A percentile compares a stretch with the other conserved stretches of the same genome.
Evolutionary conservation across 30 jellyfish, hydroid and myxozoan genomes (phyloP).

Genomic region (Catostylus mosaicus): DNA sequence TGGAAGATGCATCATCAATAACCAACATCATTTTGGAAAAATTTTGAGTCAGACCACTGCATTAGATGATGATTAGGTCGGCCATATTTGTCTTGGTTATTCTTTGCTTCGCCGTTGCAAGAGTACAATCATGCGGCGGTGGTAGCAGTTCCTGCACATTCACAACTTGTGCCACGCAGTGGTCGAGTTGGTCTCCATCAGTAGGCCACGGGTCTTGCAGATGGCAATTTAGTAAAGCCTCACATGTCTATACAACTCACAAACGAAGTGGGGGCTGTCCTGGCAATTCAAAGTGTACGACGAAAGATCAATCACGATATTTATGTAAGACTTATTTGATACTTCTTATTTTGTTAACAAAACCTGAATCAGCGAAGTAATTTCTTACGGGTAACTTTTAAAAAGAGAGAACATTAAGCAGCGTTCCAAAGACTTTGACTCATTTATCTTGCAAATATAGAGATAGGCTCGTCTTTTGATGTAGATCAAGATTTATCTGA

Average conservation of each 20-base stretch:
- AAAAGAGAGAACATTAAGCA: too few relatives aligned
- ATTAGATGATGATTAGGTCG: background rate
- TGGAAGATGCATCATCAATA: too few relatives aligned
- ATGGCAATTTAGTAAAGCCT: constrained; percentile 37
- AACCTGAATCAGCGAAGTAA: too few relatives aligned
- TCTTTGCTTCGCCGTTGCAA: background rate
- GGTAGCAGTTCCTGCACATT: constrained; percentile 68
- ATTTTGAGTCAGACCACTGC: background rate
- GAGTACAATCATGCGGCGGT: constrained; percentile 48
- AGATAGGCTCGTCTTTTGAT: too few relatives aligned
- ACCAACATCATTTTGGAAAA: background rate
- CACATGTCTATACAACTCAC: constrained; percentile 53
- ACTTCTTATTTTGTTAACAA: too few relatives aligned
- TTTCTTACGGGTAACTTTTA: too few relatives aligned
- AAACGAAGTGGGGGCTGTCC: constrained; percentile 75
- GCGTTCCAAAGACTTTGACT: too few relatives aligned
- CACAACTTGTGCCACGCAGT: constrained; percentile 62
- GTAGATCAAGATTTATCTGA: too few relatives aligned
- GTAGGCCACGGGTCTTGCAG: constrained; percentile 53
- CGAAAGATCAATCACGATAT: constrained; percentile 48
- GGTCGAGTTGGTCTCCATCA: constrained; percentile 52
- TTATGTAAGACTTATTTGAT: constrained; percentile 72
- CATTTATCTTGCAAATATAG: too few relatives aligned
- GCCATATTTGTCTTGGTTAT: background rate
- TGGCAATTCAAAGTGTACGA: constrained; percentile 48